Evolutionary conservation across 2,797 vertebrate species (phyloP), one percentile per base, ranked within the genome.

Genomic region (Halcyon chelicuti): DNA sequence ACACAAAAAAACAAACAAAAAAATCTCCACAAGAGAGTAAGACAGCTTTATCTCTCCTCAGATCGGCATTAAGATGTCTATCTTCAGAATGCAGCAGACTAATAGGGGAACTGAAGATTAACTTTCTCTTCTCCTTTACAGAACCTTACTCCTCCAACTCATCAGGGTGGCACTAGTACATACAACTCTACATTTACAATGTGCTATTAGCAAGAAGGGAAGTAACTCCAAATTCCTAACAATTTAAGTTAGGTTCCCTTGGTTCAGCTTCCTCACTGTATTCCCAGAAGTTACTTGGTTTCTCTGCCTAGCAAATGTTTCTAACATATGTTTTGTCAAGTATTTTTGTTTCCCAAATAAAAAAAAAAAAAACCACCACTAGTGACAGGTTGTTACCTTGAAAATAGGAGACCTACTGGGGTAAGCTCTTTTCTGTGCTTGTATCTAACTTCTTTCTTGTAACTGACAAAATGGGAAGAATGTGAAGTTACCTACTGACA

Each of bases 71-170:
- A 94, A 90, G 77, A 96, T 92, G 54, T 14, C 28, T 88, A 82
- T 92, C 85, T 86, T 94, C 42, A 76, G 79, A 95, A 96, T 47
- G 63, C 80, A 67, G 66, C 66, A 44, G 87, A 88, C 81, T 93
- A 86, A 78, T 33, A 79, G n/a, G 68, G 79, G 90, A 92, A 95
- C 94, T 94, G 93, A 96, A 94, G 73, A 95, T 94, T 88, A 93
- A 87, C 87, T 77, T 96, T 90, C 81, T 88, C 51, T 83, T 93
- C 83, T 44, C 47, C 73, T 70, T 85, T 19, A 31, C 20, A 84
- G 46, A 73, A 74, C 58, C 77, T 73, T 46, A 75, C 66, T 58
- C 87, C 83, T 91, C 75, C 63, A 95, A 15, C 49, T 95, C 42
- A 84, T 67, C 68, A 54, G 40, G 20, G 84, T 35, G 11, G 39